Conservation (phyloP, 2,797 vertebrate genomes). For the Acanthornis magna region DNA sequence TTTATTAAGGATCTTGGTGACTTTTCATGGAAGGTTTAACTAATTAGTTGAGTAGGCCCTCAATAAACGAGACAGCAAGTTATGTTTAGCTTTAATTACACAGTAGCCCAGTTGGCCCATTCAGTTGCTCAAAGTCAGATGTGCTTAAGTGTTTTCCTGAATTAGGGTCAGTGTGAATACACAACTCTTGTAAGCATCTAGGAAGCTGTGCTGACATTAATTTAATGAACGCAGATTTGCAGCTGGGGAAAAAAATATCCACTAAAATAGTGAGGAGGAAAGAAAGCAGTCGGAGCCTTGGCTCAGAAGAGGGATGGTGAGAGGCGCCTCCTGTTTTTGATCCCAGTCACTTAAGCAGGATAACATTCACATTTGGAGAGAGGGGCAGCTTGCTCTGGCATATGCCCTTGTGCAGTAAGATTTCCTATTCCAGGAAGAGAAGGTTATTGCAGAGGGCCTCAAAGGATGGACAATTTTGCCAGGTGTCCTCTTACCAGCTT, state of each 20-base stretch:
- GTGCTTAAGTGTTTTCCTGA: not conserved
- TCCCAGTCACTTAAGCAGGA: not conserved
- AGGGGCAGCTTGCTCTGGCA: not conserved
- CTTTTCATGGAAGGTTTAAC: constrained; percentile 38
- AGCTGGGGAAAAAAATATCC: not conserved
- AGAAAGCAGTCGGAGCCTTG: not conserved
- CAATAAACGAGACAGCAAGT: constrained; percentile 20
- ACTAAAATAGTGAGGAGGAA: not conserved
- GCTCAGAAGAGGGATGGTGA: not conserved
- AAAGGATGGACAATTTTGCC: not conserved
- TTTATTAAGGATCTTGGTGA: constrained; percentile 18
- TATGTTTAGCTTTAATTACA: constrained; percentile 35
- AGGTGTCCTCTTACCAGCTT: not conserved
- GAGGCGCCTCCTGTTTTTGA: not conserved
- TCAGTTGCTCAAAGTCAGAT: not conserved
- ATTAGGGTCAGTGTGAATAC: not conserved
- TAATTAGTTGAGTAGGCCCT: constrained; percentile 33
- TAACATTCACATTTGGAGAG: rapidly evolving
- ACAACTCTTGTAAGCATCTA: not conserved
- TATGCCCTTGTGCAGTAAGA: not conserved
- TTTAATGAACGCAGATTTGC: not conserved
- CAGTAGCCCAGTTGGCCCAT: not conserved
- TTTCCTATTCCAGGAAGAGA: not conserved
- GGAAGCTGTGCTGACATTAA: not conserved
- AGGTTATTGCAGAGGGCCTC: not conserved